A percentile compares a stretch with the other conserved stretches of the same genome.
phyloP scores from a whole-genome alignment of 30 jellyfish, hydroid and myxozoan species.

The Hydractinia echinata region DNA sequence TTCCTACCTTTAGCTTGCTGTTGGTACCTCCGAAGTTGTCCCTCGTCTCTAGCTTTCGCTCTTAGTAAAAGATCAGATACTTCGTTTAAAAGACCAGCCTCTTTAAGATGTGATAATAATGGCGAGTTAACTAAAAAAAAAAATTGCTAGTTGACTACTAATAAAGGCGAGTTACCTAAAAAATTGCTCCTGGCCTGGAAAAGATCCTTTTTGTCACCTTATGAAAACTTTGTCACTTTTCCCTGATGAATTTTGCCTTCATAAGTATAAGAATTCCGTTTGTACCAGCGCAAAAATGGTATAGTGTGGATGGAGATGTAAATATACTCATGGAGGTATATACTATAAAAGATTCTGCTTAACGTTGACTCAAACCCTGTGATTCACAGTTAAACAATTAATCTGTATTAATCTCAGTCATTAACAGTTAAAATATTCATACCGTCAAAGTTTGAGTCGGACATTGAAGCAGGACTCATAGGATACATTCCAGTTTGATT shows the following conservation, averaged over 20 bases:
- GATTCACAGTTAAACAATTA: not conserved
- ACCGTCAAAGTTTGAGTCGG: conserved; percentile 36
- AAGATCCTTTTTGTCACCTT: no score
- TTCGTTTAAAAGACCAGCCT: conserved; percentile 96
- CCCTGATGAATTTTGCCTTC: no score
- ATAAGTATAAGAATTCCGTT: no score
- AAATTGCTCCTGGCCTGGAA: no score
- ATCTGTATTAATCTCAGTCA: not conserved
- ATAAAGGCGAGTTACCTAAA: no score
- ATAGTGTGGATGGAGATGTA: no score
- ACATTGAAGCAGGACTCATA: conserved; percentile 39
- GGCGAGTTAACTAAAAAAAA: conserved; percentile 66
- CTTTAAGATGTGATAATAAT: conserved; percentile 68
- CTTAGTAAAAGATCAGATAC: conserved; percentile 80
- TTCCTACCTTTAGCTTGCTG: conserved; percentile 94
- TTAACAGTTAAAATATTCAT: not conserved
- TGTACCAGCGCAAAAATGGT: no score
- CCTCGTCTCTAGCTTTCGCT: conserved; percentile 94
- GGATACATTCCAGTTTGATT: conserved; percentile 21
- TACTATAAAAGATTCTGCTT: not conserved
- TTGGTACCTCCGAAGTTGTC: conserved; percentile 76
- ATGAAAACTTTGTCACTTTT: no score
- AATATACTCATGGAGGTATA: no score
- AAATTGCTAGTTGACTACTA: not conserved
- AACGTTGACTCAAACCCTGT: not conserved